Percentiles rank a stretch among this genome's conserved stretches.
These are phyloP conservation scores for Sternarchorhynchus goeldii DNA, from an alignment of 2,797 vertebrate genomes.

Conservation along the genomic window DNA sequence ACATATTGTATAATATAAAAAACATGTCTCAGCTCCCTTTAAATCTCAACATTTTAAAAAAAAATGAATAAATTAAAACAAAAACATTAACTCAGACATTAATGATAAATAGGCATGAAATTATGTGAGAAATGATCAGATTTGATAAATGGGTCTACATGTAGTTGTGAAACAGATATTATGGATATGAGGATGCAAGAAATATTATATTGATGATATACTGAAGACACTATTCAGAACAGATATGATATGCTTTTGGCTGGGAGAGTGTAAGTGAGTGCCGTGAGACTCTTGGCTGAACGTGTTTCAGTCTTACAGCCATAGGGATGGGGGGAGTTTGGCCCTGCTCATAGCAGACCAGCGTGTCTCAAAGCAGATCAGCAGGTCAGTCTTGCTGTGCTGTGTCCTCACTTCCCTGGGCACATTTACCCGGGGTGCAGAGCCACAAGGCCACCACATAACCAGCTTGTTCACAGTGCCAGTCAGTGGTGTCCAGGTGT, in stretches of 20 bases:
- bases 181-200: conserved; percentile 23
- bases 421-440: conserved; percentile 43
- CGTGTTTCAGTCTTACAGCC: conserved; percentile 16
- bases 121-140: conserved; percentile 4
- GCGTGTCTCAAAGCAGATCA: conserved; percentile 54
- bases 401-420: conserved; percentile 51
- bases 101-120: conserved; percentile 12
- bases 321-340: conserved; percentile 48
- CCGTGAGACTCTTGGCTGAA: conserved; percentile 33
- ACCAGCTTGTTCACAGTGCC: conserved; percentile 60
- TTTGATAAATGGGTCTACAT: conserved; percentile 10
- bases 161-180: conserved; percentile 10
- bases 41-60: not conserved
- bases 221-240: conserved; percentile 20
- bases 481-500: conserved; percentile 58
- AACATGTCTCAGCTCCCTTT: not conserved
- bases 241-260: conserved; percentile 17
- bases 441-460: conserved; percentile 53
- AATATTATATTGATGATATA: conserved; percentile 3
- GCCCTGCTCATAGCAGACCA: conserved; percentile 54
- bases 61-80: not conserved
- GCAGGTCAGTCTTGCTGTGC: conserved; percentile 58
- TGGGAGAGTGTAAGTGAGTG: conserved; percentile 14
- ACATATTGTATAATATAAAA: not conserved
- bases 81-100: not conserved